These are phyloP conservation scores for Megaceryle maxima DNA, from an alignment of 2,113 vertebrate species.

Conservation along the genomic window DNA sequence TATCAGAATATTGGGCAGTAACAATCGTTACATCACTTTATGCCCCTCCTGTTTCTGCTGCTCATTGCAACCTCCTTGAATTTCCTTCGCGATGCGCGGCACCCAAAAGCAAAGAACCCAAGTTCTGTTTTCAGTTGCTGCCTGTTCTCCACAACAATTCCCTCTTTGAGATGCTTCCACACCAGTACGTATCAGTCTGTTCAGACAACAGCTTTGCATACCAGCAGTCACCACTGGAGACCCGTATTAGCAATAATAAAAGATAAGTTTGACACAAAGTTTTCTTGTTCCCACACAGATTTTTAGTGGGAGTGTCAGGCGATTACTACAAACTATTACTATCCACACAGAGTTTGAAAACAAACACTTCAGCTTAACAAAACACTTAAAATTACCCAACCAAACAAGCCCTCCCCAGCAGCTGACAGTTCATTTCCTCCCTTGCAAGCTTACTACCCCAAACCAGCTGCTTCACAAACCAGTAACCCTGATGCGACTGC, in stretches of 20 bases:
- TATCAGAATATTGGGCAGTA: background rate
- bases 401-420: background rate
- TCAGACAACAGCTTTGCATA: background rate
- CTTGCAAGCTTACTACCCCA: background rate
- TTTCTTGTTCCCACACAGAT: background rate
- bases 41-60: background rate
- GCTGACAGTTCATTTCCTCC: background rate
- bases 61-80: background rate
- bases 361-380: background rate
- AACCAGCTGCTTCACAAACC: background rate
- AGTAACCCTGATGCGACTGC: background rate
- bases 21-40: background rate
- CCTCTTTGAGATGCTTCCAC: background rate
- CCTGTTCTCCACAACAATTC: background rate
- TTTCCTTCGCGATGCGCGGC: accelerated
- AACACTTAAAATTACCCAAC: background rate
- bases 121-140: background rate
- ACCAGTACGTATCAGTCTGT: accelerated
- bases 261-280: background rate
- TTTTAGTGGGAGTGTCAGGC: background rate
- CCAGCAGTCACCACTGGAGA: background rate
- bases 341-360: background rate
- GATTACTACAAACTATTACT: background rate
- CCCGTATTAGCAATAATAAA: background rate
- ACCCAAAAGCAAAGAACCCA: background rate